These are phyloP conservation scores for Drosophila sp. DNA, from an alignment of 1,140 invertebrate species.

Conservation along the genomic window DNA sequence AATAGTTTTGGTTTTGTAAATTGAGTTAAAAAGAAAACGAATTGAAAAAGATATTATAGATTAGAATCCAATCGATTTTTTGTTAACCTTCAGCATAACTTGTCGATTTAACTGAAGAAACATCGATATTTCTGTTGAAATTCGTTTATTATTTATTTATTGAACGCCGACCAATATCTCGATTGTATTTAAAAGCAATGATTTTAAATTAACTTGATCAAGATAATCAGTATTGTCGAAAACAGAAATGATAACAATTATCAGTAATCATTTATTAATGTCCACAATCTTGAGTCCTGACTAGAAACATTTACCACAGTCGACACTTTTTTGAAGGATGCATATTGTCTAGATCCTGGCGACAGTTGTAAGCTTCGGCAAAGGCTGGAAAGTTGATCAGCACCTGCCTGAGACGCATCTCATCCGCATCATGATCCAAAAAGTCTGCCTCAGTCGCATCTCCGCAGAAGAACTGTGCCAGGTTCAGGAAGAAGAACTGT, in stretches of 20 bases:
- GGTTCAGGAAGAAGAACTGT: constrained; percentile 69
- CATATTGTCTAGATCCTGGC: constrained; percentile 23
- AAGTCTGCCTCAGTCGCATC: constrained; percentile 13
- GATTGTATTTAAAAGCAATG: too few relatives aligned
- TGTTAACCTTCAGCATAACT: too few relatives aligned
- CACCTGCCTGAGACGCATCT: constrained; percentile 55
- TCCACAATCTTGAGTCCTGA: not conserved
- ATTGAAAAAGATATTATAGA: too few relatives aligned
- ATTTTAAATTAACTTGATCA: too few relatives aligned
- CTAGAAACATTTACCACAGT: constrained; percentile 51
- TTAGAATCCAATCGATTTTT: too few relatives aligned
- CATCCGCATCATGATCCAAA: constrained; percentile 56
- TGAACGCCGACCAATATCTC: too few relatives aligned
- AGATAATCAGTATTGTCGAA: too few relatives aligned
- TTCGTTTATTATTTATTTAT: too few relatives aligned
- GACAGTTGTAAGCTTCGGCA: constrained; percentile 40
- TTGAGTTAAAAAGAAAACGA: too few relatives aligned
- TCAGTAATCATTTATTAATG: not conserved
- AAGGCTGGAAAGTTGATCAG: constrained; percentile 61
- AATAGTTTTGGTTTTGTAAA: too few relatives aligned
- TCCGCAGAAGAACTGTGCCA: constrained; percentile 76
- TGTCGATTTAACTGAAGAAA: too few relatives aligned
- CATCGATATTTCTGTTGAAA: too few relatives aligned
- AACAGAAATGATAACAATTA: not conserved
- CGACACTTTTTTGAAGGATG: constrained; percentile 48